Base-by-base conservation (phyloP, 2,113 vertebrate genomes). In the Vireo altiloquus region DNA sequence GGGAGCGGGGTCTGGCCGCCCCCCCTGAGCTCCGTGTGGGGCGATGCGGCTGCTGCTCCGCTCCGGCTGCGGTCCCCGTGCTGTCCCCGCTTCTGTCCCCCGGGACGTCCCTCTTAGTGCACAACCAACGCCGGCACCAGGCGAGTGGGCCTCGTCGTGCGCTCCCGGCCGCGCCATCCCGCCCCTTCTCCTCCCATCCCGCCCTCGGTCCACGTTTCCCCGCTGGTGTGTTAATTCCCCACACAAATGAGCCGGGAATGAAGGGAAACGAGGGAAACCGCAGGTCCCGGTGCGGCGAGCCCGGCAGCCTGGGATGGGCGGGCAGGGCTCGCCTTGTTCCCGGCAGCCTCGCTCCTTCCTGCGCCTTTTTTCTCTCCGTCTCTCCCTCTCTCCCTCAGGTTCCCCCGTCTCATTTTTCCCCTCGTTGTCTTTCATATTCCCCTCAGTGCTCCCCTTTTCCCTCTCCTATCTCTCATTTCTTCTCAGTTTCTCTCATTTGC, bases 11-110 rank as follows among this genome's bases (percentile, higher is more conserved):
- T 40, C 40, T 31, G 71, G 18, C 52, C 25, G 40, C 30, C 49
- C 39, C 60, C 68, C 19, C 22, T 5, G 7, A 20, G 30, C 16
- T 11, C 81, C 47, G 47, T 83, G 68, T 7, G 68, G 59, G 20
- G 72, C 47, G 39, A 6, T n/a, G 80, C 27, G 23, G 79, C 2
- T 17, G 61, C 3, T 2, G 8, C 7, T 8, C 1, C 0, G 13
- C 5, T 13, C 1, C 1, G 1, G 30, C 10, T 1, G 57, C 15
- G 0, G 4, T 25, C 6, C 6, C 2, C 5, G 1, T 2, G 9
- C 16, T 22, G 9, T 10, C 12, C 30, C 42, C 21, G 12, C 1
- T 11, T 7, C 19, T n/a, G 37, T 31, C 3, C 24, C 10, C 13
- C 4, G 30, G 25, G 3, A 1, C 13, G 27, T 15, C 18, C 42